These are phyloP conservation scores for Vicugna pacos DNA, from an alignment of 2,113 vertebrate species.

Conservation along the genomic window DNA sequence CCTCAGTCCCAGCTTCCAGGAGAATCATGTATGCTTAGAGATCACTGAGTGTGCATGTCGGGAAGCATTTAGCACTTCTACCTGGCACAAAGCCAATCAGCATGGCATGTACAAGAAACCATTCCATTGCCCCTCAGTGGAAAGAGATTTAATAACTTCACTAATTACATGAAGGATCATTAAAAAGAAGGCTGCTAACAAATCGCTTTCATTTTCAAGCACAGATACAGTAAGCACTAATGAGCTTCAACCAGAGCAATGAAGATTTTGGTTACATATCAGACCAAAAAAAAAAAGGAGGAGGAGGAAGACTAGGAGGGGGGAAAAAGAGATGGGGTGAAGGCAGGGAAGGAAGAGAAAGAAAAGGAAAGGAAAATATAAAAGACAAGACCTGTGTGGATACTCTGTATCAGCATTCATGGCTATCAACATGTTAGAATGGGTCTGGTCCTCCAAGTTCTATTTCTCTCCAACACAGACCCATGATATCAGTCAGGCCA, in stretches of 20 bases:
- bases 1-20: neutral
- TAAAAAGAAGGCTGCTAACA: constrained; percentile 38
- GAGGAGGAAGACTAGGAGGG: neutral
- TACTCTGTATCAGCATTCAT: neutral
- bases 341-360: neutral
- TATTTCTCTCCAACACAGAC: neutral
- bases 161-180: constrained; percentile 54
- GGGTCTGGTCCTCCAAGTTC: neutral
- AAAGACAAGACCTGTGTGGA: neutral
- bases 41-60: neutral
- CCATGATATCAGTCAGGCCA: neutral
- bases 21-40: neutral
- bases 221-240: constrained; percentile 50
- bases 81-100: neutral
- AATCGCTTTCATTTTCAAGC: constrained; percentile 24
- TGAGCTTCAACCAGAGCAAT: constrained; percentile 17
- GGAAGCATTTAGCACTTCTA: neutral
- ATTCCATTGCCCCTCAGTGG: neutral
- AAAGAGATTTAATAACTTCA: constrained; percentile 54
- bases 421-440: neutral
- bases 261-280: neutral
- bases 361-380: neutral
- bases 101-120: neutral
- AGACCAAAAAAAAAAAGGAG: neutral
- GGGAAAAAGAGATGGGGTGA: neutral